A percentile compares a stretch with the other conserved stretches of the same genome.
phyloP scores from a whole-genome alignment of 2,797 vertebrate species.

The Schizopygopsis malacanthus region DNA sequence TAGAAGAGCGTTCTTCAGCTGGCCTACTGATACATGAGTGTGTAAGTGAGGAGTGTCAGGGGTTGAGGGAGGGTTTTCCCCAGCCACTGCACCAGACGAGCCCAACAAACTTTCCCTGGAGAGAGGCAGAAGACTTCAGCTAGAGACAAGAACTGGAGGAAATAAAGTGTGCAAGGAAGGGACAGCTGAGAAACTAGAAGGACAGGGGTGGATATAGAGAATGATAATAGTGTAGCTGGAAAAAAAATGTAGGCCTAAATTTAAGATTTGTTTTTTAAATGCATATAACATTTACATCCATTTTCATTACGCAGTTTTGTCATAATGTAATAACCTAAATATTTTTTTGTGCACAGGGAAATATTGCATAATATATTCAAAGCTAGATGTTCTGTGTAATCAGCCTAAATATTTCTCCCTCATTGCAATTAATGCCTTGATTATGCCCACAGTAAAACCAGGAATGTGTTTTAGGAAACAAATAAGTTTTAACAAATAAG shows the following conservation, averaged over 20 bases:
- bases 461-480: not conserved
- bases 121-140: constrained; percentile 37
- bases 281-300: not conserved
- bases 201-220: not conserved
- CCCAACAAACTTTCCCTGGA: constrained; percentile 73
- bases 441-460: not conserved
- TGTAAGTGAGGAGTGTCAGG: constrained; percentile 70
- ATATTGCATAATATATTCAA: not conserved
- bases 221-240: not conserved
- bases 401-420: not conserved
- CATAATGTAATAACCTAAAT: not conserved
- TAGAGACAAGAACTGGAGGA: constrained; percentile 23
- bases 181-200: constrained; percentile 34
- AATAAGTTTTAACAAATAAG: too few species aligned
- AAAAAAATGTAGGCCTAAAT: not conserved
- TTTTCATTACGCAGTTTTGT: not conserved
- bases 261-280: too few species aligned
- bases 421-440: not conserved
- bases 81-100: constrained; percentile 63
- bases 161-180: constrained; percentile 61
- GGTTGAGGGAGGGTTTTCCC: constrained; percentile 61
- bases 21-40: constrained; percentile 82
- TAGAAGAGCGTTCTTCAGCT: constrained; percentile 76
- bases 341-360: not conserved
- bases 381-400: not conserved